Evolutionary conservation across 2,797 vertebrate species (phyloP), one percentile per base, ranked within the genome.

Genomic region (Xiphophorus birchmanni): DNA sequence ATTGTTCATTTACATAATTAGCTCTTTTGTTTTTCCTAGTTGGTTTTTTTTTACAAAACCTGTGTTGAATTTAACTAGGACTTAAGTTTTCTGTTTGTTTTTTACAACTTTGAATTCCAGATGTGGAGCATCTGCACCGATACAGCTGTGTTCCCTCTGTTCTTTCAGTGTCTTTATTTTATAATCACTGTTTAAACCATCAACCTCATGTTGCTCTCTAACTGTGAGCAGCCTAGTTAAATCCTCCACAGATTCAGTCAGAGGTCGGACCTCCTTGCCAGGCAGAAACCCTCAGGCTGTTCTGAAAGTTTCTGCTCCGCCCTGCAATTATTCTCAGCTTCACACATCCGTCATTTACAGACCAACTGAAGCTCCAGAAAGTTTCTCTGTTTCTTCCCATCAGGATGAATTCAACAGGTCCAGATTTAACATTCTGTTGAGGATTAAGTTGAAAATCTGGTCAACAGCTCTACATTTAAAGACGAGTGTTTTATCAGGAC

Each of bases 251-350:
- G 60, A 37, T 48, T n/a, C 48, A 1, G 10, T 71, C 79, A 78
- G 67, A 26, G 11, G 37, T 40, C 37, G 37, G 37, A 45, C 69
- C 40, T 72, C 69, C 69, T 23, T 47, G 48, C 17, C 12, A 15
- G 13, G 12, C 77, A 67, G 80, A 63, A 0, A 65, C 60, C 80
- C 67, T 76, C 74, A 12, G 60, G 78, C 29, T 23, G 4, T 5
- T 26, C 54, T 12, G 48, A 2, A 2, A 29, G 18, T 74, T 52
- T 1, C 26, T 45, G 69, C 81, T 78, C 77, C 77, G 8, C 73
- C 67, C 81, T 45, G 75, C 58, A 80, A 78, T 83, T 56, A 80
- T 63, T 81, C 78, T 75, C 74, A 80, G 65, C 79, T 81, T 84
- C 77, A 76, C 81, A 82, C 81, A 76, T 81, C 77, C 77, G 65